Conservation (phyloP, 2,797 vertebrate genomes). For the Schizothorax lantsangensis region DNA sequence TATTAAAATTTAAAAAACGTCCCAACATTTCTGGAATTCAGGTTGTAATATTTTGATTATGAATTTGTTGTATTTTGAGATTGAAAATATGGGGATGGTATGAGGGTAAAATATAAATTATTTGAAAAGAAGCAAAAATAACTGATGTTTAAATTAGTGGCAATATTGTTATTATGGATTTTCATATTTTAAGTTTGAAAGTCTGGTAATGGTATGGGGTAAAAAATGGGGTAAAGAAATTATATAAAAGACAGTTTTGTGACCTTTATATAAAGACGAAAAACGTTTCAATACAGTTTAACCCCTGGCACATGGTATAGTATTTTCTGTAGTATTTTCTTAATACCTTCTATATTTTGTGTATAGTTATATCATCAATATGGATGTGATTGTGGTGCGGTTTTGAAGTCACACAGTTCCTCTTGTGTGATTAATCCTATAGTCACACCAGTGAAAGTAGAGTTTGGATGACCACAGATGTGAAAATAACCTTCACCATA, state of each 20-base stretch:
- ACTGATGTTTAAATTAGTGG: neutral
- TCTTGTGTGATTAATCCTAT: neutral
- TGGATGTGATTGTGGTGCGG: neutral
- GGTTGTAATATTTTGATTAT: neutral
- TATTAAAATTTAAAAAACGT: no score
- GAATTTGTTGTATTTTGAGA: neutral
- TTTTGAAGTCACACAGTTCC: neutral
- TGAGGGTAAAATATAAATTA: neutral
- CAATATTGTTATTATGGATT: neutral
- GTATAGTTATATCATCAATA: neutral
- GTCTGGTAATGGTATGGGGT: neutral
- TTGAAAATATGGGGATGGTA: neutral
- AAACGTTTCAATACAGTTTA: neutral
- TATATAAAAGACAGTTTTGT: neutral
- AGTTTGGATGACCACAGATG: slow-evolving; percentile 13
- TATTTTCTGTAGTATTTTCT: neutral
- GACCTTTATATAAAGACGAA: neutral
- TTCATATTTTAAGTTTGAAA: neutral
- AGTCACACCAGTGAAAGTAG: neutral
- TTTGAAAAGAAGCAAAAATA: neutral
- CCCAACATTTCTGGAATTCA: no score
- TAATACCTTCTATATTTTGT: neutral
- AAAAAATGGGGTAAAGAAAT: neutral
- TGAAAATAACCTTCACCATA: slow-evolving; percentile 54
- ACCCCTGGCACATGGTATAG: neutral